Evolutionary conservation across 2,888 invertebrate genomes (phyloP), one percentile per base, ranked within the genome.

Genomic region (Bugulina stolonifera): DNA sequence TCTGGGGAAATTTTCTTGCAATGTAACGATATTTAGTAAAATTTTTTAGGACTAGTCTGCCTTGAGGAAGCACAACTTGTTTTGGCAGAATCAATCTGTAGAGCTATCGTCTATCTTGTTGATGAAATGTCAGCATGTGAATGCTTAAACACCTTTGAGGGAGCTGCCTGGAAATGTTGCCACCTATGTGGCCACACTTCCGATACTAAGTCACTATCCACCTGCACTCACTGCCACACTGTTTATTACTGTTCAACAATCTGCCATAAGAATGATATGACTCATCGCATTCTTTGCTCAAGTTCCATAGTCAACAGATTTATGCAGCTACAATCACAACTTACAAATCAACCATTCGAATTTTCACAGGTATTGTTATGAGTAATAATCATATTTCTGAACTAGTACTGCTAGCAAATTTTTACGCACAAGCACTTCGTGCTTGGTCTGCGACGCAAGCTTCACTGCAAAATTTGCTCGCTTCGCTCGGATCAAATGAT

Each of bases 291-390:
- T 2, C 32, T 14, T 5, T 43, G 43, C 18, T 43, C 18, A 43
- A 43, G 18, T 18, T 43, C 43, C 18, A 43, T 10, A 43, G 43
- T 43, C 18, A 43, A 10, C 10, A 18, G 10, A 5, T 43, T 43
- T 18, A 43, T 43, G 10, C 5, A 64, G 64, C 64, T 64, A 29
- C 25, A 22, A 14, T 14, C 27, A 25, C 32, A 2, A 29, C 64
- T 64, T 18, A 5, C 27, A 22, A 10, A 22, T 64, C 32, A 14
- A 3, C 64, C 64, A 25, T 64, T 64, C 64, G 32, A 27, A 3
- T 64, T 64, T 64, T 5, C 32, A 25, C 5, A 25, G 64, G 64
- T 64, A n/a, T n/a, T n/a, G n/a, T n/a, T n/a, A n/a, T n/a, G n/a
- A n/a, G n/a, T n/a, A n/a, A n/a, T n/a, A n/a, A n/a, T n/a, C n/a